Evolutionary conservation across 2,797 vertebrate species (phyloP).

Genomic region (Sebastes kiyomatsui): DNA sequence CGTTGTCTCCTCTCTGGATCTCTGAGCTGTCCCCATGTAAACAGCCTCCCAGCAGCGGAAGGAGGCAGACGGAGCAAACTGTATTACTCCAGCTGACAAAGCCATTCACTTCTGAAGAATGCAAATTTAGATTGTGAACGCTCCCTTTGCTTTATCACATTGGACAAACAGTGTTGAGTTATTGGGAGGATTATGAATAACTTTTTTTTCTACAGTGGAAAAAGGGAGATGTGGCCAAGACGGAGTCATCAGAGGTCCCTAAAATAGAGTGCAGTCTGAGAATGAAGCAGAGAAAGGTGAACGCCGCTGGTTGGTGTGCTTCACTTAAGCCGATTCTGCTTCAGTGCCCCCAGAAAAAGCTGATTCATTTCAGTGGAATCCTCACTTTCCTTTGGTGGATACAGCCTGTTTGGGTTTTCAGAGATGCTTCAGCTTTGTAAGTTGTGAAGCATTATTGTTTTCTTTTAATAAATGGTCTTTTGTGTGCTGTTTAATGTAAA

Average conservation of each 20-base stretch:
- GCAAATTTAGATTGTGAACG: constrained; percentile 74
- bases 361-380: constrained; percentile 56
- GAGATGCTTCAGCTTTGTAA: constrained; percentile 60
- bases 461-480: constrained; percentile 77
- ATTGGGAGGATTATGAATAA: constrained; percentile 81
- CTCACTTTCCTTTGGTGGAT: constrained; percentile 41
- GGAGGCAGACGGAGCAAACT: constrained; percentile 53
- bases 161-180: constrained; percentile 78
- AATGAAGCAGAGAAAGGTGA: constrained; percentile 74
- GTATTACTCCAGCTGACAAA: constrained; percentile 67
- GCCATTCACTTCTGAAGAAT: constrained; percentile 73
- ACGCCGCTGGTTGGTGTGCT: constrained; percentile 35
- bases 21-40: constrained; percentile 77
- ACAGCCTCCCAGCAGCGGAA: constrained; percentile 75
- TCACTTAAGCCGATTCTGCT: constrained; percentile 45
- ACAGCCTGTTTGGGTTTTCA: constrained; percentile 48
- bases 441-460: constrained; percentile 67
- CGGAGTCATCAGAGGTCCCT: constrained; percentile 75
- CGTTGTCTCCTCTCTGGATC: constrained; percentile 78
- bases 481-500: constrained; percentile 67
- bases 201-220: constrained; percentile 77
- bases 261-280: constrained; percentile 75
- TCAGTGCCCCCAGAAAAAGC: constrained; percentile 44
- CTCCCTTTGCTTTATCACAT: constrained; percentile 71
- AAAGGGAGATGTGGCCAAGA: constrained; percentile 78